Evolutionary conservation across 2,113 vertebrate species (phyloP).

Genomic region (Tinamus guttatus): DNA sequence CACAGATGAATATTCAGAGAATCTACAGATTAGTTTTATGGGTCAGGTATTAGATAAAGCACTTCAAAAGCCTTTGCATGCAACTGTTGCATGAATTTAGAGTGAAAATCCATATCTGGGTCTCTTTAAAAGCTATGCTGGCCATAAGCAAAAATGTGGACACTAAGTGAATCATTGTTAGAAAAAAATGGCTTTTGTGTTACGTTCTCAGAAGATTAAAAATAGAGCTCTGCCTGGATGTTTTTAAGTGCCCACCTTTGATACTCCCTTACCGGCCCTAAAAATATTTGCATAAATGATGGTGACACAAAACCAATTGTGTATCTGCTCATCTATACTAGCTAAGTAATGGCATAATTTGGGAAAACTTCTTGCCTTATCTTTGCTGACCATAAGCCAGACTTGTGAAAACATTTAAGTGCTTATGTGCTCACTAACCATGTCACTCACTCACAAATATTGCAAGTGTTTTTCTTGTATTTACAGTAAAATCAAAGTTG

Average conservation of each 20-base stretch:
- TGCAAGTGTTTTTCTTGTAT: not conserved
- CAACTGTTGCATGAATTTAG: not conserved
- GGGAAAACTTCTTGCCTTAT: not conserved
- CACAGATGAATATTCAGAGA: not conserved
- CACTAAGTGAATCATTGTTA: not conserved
- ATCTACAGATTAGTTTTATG: not conserved
- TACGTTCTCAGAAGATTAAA: conserved; percentile 5
- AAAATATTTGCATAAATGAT: conserved; percentile 25
- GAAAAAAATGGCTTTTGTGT: not conserved
- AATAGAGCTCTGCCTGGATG: not conserved
- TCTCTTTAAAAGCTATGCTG: not conserved
- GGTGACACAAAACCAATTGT: not conserved
- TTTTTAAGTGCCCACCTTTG: not conserved
- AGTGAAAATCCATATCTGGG: fast-evolving
- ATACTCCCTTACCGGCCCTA: conserved; percentile 22
- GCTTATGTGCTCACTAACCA: not conserved
- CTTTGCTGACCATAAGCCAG: not conserved
- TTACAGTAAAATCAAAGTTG: not conserved
- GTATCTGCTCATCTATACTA: not conserved
- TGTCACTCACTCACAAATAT: fast-evolving
- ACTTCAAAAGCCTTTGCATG: not conserved
- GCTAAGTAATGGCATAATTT: not conserved
- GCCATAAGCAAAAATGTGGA: not conserved
- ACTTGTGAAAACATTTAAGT: not conserved
- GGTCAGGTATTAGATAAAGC: not conserved